These are phyloP conservation scores for Melanchra persicariae DNA, from an alignment of 2,888 invertebrate genomes.

Conservation along the genomic window DNA sequence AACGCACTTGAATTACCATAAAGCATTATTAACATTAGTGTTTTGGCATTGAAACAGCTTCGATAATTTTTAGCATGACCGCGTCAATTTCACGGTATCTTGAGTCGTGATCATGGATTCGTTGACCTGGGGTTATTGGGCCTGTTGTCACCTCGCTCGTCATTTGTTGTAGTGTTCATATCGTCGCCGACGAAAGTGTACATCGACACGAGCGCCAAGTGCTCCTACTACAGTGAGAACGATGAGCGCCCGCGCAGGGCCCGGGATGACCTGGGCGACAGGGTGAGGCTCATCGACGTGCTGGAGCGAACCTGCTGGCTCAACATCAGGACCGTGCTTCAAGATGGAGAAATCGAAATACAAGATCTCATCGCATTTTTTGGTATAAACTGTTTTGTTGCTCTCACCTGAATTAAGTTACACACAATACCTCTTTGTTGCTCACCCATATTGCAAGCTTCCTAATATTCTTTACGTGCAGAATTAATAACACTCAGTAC, in stretches of 20 bases:
- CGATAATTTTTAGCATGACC: conserved; percentile 42
- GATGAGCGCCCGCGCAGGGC: conserved; percentile 78
- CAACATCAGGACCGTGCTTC: conserved; percentile 83
- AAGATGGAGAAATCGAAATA: conserved; percentile 86
- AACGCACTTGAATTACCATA: conserved; percentile 31
- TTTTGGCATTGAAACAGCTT: conserved; percentile 55
- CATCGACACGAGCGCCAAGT: conserved; percentile 85
- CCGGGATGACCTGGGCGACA: conserved; percentile 68
- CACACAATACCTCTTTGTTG: background rate
- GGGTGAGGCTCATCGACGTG: conserved; percentile 80
- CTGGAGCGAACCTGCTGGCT: conserved; percentile 84
- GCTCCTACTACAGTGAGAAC: conserved; percentile 86
- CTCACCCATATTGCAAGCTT: background rate
- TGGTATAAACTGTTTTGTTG: conserved; percentile 72
- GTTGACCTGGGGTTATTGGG: conserved; percentile 40
- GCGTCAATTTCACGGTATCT: conserved; percentile 51
- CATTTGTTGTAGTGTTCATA: conserved; percentile 87
- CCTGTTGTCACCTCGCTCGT: conserved; percentile 74
- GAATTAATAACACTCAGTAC: background rate
- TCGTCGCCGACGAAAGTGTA: conserved; percentile 91
- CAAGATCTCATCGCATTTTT: conserved; percentile 89
- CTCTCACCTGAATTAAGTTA: background rate
- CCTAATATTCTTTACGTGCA: background rate
- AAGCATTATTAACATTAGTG: conserved; percentile 35
- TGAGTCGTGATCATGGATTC: conserved; percentile 52